Percentiles rank a stretch among this genome's conserved stretches.
Evolutionary conservation across 2,797 vertebrate species (phyloP).

Genomic region (Hoplostethus atlanticus): DNA sequence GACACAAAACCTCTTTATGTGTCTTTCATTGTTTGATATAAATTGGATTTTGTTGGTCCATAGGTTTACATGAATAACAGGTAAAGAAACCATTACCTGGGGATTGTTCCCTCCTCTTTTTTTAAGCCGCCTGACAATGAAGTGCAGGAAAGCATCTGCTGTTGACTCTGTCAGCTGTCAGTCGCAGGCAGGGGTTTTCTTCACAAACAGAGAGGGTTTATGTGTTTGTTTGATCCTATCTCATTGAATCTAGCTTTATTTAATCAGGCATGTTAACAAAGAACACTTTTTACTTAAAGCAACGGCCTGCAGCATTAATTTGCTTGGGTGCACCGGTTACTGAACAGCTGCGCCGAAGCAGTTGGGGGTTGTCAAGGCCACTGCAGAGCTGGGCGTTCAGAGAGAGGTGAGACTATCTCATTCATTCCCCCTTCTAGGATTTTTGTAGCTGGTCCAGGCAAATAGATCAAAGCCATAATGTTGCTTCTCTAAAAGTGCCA

Average conservation of each 20-base stretch:
- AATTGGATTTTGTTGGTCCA: constrained; percentile 54
- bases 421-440: neutral
- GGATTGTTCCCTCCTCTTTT: constrained; percentile 50
- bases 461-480: neutral
- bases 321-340: constrained; percentile 10
- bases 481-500: too few species aligned
- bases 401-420: neutral
- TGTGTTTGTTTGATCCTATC: constrained; percentile 42
- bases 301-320: constrained; percentile 37
- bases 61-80: constrained; percentile 57
- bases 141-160: constrained; percentile 44
- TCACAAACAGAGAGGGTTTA: constrained; percentile 24
- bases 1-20: constrained; percentile 25
- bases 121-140: constrained; percentile 57
- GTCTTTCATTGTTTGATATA: constrained; percentile 37
- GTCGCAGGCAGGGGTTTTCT: constrained; percentile 27
- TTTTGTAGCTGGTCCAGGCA: constrained; percentile 10
- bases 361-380: constrained; percentile 10
- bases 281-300: constrained; percentile 21
- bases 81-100: constrained; percentile 46
- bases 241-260: constrained; percentile 47
- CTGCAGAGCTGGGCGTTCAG: too few species aligned
- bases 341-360: constrained; percentile 22
- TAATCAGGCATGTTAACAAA: constrained; percentile 35
- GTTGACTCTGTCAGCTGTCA: constrained; percentile 67